Percentiles rank a stretch among this genome's conserved stretches.
phyloP scores from a whole-genome alignment of 1,140 invertebrate species.

The Temnothorax longispinosus region DNA sequence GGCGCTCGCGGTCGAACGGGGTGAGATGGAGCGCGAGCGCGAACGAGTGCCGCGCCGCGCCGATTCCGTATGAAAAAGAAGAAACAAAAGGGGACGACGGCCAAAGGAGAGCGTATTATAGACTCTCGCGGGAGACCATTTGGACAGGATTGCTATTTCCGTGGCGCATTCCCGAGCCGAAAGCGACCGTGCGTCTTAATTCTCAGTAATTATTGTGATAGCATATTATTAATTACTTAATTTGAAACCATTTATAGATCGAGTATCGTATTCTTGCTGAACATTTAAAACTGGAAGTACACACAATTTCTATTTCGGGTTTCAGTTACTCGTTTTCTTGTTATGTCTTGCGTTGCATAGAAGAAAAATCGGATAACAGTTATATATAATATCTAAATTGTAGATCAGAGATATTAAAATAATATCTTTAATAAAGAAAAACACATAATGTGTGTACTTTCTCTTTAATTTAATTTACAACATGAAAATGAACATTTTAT shows the following conservation, averaged over 20 bases:
- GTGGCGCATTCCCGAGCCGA: background rate
- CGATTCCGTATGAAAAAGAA: constrained; percentile 4
- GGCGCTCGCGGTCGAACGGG: constrained; percentile 51
- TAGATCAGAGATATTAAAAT: background rate
- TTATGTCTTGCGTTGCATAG: background rate
- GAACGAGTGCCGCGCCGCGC: background rate
- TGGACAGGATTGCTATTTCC: constrained; percentile 10
- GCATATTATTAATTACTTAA: background rate
- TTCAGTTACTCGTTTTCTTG: background rate
- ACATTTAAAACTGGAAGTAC: background rate
- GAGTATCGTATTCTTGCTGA: background rate
- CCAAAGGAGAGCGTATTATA: background rate
- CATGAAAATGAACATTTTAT: background rate
- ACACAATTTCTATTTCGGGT: background rate
- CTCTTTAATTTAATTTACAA: background rate
- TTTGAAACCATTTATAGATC: background rate
- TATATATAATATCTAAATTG: background rate
- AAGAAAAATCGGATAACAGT: background rate
- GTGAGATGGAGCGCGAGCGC: background rate
- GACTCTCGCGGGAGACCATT: background rate
- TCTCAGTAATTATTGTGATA: background rate
- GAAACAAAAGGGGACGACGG: background rate
- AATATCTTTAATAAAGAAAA: background rate
- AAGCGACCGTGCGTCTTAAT: background rate
- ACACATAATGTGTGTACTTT: background rate